These are phyloP conservation scores for Autographa pulchrina DNA, from an alignment of 2,888 invertebrate genomes.

Conservation along the genomic window DNA sequence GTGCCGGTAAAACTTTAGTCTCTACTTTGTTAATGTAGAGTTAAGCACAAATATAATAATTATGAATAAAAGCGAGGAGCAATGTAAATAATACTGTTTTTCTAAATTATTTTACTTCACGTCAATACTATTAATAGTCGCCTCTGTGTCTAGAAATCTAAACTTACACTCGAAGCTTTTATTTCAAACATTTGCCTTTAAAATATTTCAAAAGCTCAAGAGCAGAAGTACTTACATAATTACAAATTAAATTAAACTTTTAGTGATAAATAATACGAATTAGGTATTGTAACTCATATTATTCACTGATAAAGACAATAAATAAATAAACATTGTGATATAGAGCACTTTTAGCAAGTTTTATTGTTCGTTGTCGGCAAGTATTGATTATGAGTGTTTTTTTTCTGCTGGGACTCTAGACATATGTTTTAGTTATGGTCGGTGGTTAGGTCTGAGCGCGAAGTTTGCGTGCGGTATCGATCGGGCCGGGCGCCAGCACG, in stretches of 20 bases:
- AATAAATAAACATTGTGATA: slow-evolving; percentile 23
- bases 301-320: slow-evolving; percentile 3
- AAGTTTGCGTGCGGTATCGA: slow-evolving; percentile 86
- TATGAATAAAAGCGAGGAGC: not conserved
- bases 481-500: slow-evolving; percentile 81
- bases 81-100: not conserved
- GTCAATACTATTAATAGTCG: not conserved
- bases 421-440: slow-evolving; percentile 64
- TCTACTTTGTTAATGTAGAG: not conserved
- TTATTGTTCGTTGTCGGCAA: slow-evolving; percentile 11
- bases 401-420: slow-evolving; percentile 25
- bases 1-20: not conserved
- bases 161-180: not conserved
- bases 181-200: not conserved
- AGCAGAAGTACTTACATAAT: not conserved
- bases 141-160: slow-evolving; percentile 1
- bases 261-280: not conserved
- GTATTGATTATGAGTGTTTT: slow-evolving; percentile 31
- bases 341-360: not conserved
- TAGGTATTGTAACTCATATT: not conserved
- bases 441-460: slow-evolving; percentile 75
- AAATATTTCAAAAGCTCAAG: not conserved
- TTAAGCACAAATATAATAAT: not conserved
- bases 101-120: not conserved
- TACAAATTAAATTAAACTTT: not conserved